Evolutionary conservation across 2,113 vertebrate genomes (phyloP).

Genomic region (Uropsilus gracilis): DNA sequence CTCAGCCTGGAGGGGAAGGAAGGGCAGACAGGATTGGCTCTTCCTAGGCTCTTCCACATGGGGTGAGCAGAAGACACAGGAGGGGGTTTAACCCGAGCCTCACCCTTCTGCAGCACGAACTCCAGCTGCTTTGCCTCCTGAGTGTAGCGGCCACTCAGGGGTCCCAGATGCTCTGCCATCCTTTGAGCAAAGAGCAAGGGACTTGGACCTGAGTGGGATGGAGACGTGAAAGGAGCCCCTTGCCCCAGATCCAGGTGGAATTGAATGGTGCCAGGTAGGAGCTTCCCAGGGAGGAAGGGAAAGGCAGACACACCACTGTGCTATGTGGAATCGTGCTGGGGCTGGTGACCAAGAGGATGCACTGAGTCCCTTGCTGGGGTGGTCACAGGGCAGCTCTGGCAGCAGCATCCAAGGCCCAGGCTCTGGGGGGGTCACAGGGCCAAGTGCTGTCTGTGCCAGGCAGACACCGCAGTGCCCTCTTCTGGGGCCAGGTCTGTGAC

Average conservation of each 20-base stretch:
- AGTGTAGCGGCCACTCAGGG: not conserved
- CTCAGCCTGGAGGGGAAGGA: not conserved
- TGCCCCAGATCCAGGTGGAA: not conserved
- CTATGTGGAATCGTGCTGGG: not conserved
- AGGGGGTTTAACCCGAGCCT: not conserved
- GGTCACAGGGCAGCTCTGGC: not conserved
- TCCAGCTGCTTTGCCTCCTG: not conserved
- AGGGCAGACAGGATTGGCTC: not conserved
- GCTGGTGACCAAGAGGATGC: not conserved
- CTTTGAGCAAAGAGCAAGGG: not conserved
- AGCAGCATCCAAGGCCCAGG: not conserved
- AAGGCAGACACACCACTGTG: not conserved
- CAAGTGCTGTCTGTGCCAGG: not conserved
- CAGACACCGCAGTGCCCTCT: not conserved
- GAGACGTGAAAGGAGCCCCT: rapidly evolving
- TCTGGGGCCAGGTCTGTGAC: too few relatives aligned
- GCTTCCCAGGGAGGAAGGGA: not conserved
- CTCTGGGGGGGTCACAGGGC: not conserved
- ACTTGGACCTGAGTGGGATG: not conserved
- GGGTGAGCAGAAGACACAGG: not conserved
- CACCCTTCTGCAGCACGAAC: not conserved
- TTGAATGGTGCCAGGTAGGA: not conserved
- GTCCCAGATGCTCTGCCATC: not conserved
- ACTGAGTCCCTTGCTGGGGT: too few relatives aligned
- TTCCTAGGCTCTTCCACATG: not conserved